These are phyloP conservation scores for Notodonta ziczac DNA, from an alignment of 2,888 invertebrate species.

Conservation along the genomic window DNA sequence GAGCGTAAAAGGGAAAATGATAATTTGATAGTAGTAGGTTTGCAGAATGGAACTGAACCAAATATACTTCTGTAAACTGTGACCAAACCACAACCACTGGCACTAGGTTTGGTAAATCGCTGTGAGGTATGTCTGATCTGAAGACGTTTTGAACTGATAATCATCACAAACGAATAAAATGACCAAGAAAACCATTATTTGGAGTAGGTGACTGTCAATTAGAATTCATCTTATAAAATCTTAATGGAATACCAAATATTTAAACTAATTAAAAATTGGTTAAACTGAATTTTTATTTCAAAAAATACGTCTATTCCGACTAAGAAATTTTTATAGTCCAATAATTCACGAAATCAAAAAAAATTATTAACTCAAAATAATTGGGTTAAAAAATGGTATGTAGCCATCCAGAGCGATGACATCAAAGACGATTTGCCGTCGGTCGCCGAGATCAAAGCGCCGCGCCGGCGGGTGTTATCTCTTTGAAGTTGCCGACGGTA, in stretches of 20 bases:
- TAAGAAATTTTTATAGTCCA: conserved; percentile 11
- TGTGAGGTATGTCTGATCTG: no score
- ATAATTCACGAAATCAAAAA: conserved; percentile 17
- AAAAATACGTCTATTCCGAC: not conserved
- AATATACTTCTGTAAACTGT: no score
- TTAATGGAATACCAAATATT: not conserved
- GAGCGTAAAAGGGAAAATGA: no score
- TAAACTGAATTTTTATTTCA: not conserved
- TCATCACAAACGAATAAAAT: no score
- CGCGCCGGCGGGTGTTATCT: conserved; percentile 56
- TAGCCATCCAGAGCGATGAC: conserved; percentile 32
- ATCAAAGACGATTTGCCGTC: conserved; percentile 56
- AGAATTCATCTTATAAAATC: not conserved
- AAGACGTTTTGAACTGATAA: no score
- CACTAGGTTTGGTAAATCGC: no score
- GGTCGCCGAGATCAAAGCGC: conserved; percentile 66
- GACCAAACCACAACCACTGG: no score
- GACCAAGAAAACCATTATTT: no score
- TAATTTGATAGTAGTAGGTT: no score
- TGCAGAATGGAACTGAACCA: no score
- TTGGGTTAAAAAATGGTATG: conserved; percentile 51
- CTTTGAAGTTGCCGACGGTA: conserved; percentile 68
- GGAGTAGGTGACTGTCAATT: no score
- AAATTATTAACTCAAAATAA: conserved; percentile 34
- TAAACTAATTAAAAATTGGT: not conserved